Evolutionary conservation across 64 coral and sea anemone genomes (phyloP).

Genomic region (Montipora sp.): DNA sequence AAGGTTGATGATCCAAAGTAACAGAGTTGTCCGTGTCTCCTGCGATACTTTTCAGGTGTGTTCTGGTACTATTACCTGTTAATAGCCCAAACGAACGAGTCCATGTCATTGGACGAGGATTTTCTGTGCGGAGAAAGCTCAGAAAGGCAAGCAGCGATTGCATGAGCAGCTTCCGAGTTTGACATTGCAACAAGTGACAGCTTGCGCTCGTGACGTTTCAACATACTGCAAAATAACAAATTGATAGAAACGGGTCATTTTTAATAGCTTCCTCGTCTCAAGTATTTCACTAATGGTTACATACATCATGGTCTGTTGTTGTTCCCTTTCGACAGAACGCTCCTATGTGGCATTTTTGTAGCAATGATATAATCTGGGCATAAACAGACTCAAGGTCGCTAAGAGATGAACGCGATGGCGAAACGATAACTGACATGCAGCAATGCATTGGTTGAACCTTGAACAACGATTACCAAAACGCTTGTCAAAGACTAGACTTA

Average conservation of each 20-base stretch:
- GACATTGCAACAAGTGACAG: slow-evolving; percentile 92
- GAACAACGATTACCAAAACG: too few relatives aligned
- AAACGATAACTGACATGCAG: too few relatives aligned
- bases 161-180: slow-evolving; percentile 84
- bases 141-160: slow-evolving; percentile 81
- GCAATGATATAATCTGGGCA: too few relatives aligned
- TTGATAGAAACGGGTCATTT: too few relatives aligned
- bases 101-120: slow-evolving; percentile 51
- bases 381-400: too few relatives aligned
- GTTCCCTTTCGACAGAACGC: too few relatives aligned
- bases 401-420: too few relatives aligned
- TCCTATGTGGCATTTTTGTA: too few relatives aligned
- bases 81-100: slow-evolving; percentile 60
- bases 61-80: slow-evolving; percentile 23
- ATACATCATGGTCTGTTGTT: too few relatives aligned
- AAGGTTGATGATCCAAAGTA: neutral
- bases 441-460: too few relatives aligned
- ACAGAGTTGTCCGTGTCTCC: neutral
- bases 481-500: slow-evolving; percentile 1
- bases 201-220: slow-evolving; percentile 77
- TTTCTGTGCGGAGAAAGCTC: slow-evolving; percentile 91
- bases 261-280: too few relatives aligned
- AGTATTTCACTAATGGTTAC: too few relatives aligned
- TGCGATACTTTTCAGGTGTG: neutral
- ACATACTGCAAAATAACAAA: slow-evolving; percentile 51